Conservation (phyloP, 2,888 invertebrate genomes). For the Sarcophaga subvicina region DNA sequence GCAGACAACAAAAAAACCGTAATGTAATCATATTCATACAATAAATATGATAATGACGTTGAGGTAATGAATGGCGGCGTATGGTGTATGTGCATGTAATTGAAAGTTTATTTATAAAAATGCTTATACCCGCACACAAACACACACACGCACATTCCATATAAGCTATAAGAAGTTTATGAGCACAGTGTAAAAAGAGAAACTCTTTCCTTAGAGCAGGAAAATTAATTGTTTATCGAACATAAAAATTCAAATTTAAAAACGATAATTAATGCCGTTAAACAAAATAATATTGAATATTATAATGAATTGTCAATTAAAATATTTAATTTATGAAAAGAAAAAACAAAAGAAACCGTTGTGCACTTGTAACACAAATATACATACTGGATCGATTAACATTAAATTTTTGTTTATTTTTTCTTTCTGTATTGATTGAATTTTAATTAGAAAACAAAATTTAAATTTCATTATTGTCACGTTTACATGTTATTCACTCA, state of each 20-base stretch:
- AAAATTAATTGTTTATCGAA: conserved; percentile 12
- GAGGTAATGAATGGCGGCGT: background rate
- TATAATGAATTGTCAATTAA: background rate
- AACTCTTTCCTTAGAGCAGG: background rate
- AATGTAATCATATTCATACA: conserved; percentile 8
- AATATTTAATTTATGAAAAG: background rate
- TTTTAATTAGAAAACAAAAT: background rate
- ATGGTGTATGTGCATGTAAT: background rate
- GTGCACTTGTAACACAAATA: background rate
- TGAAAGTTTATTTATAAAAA: too few relatives aligned
- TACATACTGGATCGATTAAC: conserved; percentile 32
- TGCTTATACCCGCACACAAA: too few relatives aligned
- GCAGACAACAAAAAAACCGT: background rate
- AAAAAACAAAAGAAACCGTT: background rate
- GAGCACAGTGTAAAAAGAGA: background rate
- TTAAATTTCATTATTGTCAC: conserved; percentile 14
- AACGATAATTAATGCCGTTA: too few relatives aligned
- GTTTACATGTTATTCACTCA: background rate
- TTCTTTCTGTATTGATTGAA: background rate
- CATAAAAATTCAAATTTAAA: conserved; percentile 7
- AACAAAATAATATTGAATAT: too few relatives aligned
- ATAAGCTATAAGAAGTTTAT: too few relatives aligned
- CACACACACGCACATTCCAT: too few relatives aligned
- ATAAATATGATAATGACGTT: conserved; percentile 27
- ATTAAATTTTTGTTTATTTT: background rate